These are phyloP conservation scores for Cyphomyrus discorhynchus DNA, from an alignment of 2,113 vertebrate species.

Conservation along the genomic window DNA sequence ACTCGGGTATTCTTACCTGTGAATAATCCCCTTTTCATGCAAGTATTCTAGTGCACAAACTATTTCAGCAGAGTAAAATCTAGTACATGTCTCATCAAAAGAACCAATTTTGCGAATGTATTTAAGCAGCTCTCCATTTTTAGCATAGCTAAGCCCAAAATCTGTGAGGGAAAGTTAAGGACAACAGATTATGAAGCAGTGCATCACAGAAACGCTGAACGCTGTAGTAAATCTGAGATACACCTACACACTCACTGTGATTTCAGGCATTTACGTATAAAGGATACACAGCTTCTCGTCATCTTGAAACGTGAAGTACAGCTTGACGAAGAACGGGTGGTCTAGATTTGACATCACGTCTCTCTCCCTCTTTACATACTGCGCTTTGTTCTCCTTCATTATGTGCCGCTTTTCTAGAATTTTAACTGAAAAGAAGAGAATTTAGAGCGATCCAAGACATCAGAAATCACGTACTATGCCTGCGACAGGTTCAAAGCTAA, in stretches of 20 bases:
- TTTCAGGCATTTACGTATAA: constrained; percentile 28
- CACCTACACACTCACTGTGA: not conserved
- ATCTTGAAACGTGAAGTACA: constrained; percentile 99
- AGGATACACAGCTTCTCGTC: constrained; percentile 99
- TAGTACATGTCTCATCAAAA: constrained; percentile 96
- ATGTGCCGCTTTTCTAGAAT: constrained; percentile 98
- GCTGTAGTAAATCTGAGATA: not conserved
- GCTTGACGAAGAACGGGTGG: constrained; percentile 96
- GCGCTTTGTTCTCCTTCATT: constrained; percentile 97
- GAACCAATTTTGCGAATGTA: constrained; percentile 99
- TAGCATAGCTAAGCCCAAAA: constrained; percentile 98
- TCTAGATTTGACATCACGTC: constrained; percentile 96
- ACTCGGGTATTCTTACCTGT: constrained; percentile 70
- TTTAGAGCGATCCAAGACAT: not conserved
- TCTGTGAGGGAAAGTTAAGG: constrained; percentile 68
- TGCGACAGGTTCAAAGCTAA: not conserved
- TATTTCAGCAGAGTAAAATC: constrained; percentile 96
- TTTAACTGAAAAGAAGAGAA: constrained; percentile 71
- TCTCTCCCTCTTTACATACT: constrained; percentile 92
- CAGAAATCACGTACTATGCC: not conserved
- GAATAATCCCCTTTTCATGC: constrained; percentile 93
- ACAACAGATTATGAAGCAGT: constrained; percentile 15
- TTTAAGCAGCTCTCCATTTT: constrained; percentile 95
- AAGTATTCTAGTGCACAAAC: constrained; percentile 92
- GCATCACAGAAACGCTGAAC: not conserved